Conservation (phyloP, 2,113 vertebrate genomes). For the Pan troglodytes region NHGRI_mPanTro3-v2.1_pri NC_072411.2:73864001-73864500, state of each 20-base stretch:
- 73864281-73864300: slow-evolving; percentile 12
- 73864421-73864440: slow-evolving; percentile 11
- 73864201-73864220: slow-evolving; percentile 39
- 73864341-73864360: slow-evolving; percentile 13
- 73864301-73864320: slow-evolving; percentile 19
- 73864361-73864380: slow-evolving; percentile 55
- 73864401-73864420: neutral
- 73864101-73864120: slow-evolving; percentile 12
- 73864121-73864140: neutral
- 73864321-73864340: neutral
- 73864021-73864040: neutral
- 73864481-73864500: slow-evolving; percentile 51
- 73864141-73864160: neutral
- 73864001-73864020: neutral
- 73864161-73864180: neutral
- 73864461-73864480: slow-evolving; percentile 40
- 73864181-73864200: slow-evolving; percentile 30
- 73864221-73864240: slow-evolving; percentile 2
- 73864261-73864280: slow-evolving; percentile 29
- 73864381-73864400: slow-evolving; percentile 11
- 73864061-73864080: neutral
- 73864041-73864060: neutral
- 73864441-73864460: neutral
- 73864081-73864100: neutral
- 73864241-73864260: slow-evolving; percentile 35